Percentiles rank a stretch among this genome's conserved stretches.
Evolutionary conservation across 2,797 vertebrate species (phyloP).

Genomic region (Lithobates pipiens): DNA sequence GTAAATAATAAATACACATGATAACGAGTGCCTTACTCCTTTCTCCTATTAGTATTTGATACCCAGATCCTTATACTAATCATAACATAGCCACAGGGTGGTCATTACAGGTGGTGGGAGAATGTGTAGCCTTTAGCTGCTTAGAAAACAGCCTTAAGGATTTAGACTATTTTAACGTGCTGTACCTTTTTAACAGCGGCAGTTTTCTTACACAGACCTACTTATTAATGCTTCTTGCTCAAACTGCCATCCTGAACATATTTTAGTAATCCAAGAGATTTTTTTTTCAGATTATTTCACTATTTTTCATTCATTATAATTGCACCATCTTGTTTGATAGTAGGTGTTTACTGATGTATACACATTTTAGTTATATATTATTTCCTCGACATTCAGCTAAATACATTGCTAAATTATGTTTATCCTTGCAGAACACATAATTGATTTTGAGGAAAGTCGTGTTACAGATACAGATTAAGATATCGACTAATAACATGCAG

Average conservation of each 20-base stretch:
- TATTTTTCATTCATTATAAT: background rate
- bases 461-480: background rate
- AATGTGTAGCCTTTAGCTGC: conserved; percentile 13
- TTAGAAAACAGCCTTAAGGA: conserved; percentile 32
- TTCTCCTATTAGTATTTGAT: conserved; percentile 8
- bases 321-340: background rate
- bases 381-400: background rate
- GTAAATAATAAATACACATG: conserved; percentile 29
- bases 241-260: background rate
- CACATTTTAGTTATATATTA: background rate
- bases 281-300: background rate
- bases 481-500: background rate
- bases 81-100: conserved; percentile 50
- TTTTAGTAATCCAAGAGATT: background rate
- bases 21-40: background rate
- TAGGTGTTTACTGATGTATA: background rate
- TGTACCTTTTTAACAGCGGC: background rate
- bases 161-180: conserved; percentile 25
- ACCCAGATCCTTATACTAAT: conserved; percentile 18
- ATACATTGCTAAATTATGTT: conserved; percentile 6
- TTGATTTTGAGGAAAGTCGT: conserved; percentile 10
- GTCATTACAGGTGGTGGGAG: conserved; percentile 26
- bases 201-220: background rate
- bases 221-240: background rate
- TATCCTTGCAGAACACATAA: background rate